Percentiles rank a stretch among this genome's conserved stretches.
phyloP scores from a whole-genome alignment of 2,888 invertebrate genomes.

The Shargacucullia verbasci region DNA sequence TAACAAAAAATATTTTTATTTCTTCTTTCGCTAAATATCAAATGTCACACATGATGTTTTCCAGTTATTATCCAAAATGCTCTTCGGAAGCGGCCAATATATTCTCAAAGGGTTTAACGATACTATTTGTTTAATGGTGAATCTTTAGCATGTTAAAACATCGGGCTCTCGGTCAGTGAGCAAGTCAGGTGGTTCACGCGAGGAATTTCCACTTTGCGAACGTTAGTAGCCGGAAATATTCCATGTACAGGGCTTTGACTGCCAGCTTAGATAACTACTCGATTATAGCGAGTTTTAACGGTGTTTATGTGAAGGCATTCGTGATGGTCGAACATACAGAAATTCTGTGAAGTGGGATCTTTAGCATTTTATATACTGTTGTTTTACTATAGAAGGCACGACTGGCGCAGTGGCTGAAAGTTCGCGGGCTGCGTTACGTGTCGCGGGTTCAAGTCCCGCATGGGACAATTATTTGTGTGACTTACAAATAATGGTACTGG shows the following conservation, averaged over 20 bases:
- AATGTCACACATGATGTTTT: conserved; percentile 3
- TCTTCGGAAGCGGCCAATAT: conserved; percentile 6
- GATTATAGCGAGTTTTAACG: conserved; percentile 24
- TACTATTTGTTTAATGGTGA: conserved; percentile 64
- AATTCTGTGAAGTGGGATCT: neutral
- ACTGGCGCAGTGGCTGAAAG: no score
- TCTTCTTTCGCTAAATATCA: neutral
- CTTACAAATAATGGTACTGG: no score
- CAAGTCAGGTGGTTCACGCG: conserved; percentile 64
- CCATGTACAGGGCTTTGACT: conserved; percentile 58
- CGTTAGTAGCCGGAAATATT: conserved; percentile 68
- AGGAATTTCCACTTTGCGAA: conserved; percentile 79
- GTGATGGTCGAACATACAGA: conserved; percentile 23
- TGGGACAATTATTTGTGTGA: no score
- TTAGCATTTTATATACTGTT: no score
- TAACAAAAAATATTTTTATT: no score
- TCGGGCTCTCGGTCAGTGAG: conserved; percentile 67
- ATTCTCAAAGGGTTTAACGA: conserved; percentile 37
- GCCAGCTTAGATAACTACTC: conserved; percentile 40
- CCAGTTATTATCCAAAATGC: conserved; percentile 17
- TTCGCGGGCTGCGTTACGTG: no score
- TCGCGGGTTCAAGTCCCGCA: no score
- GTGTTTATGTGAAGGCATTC: conserved; percentile 7
- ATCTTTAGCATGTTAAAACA: conserved; percentile 71
- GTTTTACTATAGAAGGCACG: no score